phyloP scores from a whole-genome alignment of 2,888 invertebrate genomes.

The Heliconius sara region DNA sequence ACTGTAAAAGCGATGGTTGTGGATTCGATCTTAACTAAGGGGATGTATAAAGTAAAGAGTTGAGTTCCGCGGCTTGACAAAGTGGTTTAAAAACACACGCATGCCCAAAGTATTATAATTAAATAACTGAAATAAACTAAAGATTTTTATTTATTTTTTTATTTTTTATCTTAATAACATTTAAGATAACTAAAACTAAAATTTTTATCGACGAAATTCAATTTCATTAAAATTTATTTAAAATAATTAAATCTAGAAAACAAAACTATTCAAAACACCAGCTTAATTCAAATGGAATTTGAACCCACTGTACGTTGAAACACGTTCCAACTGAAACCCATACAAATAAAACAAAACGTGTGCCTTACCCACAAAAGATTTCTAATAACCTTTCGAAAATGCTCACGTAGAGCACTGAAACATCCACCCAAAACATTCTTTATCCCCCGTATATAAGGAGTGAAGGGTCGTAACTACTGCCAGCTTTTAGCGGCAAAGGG shows the following conservation, averaged over 20 bases:
- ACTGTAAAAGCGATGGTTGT: background rate
- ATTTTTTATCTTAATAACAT: too few species aligned
- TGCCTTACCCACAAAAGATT: background rate
- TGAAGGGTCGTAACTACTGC: slow-evolving; percentile 61
- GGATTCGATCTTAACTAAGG: background rate
- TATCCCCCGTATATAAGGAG: slow-evolving; percentile 61
- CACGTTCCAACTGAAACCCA: background rate
- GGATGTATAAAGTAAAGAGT: background rate
- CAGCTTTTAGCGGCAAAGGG: slow-evolving; percentile 62
- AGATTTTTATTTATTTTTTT: too few species aligned
- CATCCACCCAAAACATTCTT: slow-evolving; percentile 54
- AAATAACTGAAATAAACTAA: too few species aligned
- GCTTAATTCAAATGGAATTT: background rate
- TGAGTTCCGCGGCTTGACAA: too few species aligned
- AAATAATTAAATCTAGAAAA: too few species aligned
- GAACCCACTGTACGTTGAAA: background rate
- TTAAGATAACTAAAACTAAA: too few species aligned
- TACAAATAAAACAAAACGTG: background rate
- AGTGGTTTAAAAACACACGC: too few species aligned
- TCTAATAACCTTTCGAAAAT: slow-evolving; percentile 5
- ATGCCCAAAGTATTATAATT: too few species aligned
- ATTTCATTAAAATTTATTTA: too few species aligned
- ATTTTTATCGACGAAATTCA: too few species aligned
- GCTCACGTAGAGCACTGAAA: slow-evolving; percentile 10
- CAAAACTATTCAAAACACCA: too few species aligned